Conservation (phyloP, 2,113 vertebrate species). For the Lophura nycthemera region DNA sequence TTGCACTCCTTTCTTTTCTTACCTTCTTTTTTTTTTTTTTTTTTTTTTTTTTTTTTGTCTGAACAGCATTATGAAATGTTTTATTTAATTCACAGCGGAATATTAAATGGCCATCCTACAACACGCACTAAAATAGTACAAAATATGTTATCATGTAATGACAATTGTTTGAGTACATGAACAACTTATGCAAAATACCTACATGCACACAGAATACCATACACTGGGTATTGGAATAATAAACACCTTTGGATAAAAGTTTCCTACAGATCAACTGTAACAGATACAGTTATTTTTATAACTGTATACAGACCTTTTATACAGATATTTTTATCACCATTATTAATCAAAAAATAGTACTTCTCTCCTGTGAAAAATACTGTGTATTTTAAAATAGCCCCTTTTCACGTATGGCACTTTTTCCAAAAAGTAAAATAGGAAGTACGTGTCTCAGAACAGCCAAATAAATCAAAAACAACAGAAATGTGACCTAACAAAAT, state of each 20-base stretch:
- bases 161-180: not conserved
- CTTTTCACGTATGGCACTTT: not conserved
- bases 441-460: not conserved
- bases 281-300: not conserved
- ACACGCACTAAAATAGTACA: not conserved
- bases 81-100: not conserved
- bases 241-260: not conserved
- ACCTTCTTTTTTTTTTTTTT: rapidly evolving
- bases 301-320: no score
- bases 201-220: not conserved
- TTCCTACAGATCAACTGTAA: not conserved
- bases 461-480: not conserved
- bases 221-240: not conserved
- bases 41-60: no score
- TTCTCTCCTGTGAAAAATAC: not conserved
- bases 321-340: not conserved
- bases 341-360: not conserved
- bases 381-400: not conserved
- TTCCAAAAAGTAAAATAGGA: not conserved
- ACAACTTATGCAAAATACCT: not conserved
- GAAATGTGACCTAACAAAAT: not conserved
- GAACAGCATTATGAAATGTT: not conserved
- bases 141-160: not conserved
- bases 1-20: not conserved
- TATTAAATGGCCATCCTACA: not conserved